Base-by-base conservation (phyloP, 2,888 invertebrate genomes). In the Hybos culiciformis region DNA sequence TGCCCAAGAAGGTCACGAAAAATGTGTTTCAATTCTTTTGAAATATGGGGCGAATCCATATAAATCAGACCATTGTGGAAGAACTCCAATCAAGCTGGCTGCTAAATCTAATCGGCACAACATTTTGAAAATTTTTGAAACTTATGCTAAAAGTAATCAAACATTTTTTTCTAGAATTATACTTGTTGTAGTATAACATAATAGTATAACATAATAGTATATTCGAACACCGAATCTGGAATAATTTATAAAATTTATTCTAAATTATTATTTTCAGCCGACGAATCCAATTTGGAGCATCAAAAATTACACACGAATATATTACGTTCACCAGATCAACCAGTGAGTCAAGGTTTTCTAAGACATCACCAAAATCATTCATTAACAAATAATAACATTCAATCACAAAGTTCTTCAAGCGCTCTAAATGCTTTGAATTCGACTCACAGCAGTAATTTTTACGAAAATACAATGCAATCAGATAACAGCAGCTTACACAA, bases 1-100 rank as follows among this genome's bases (percentile, higher is more conserved):
- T 0, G 88, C 94, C 1, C 94, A 94, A 64, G 94, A 94, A 63
- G 94, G 94, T 0, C 93, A 93, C 59, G 88, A 90, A 54, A 82
- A 84, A 48, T 93, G 93, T 56, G 94, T 94, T 1, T 71, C 85
- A 44, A 83, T 80, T 57, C 66, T 90, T 21, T 63, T 84, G 32
- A 83, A 84, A 54, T 85, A 86, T 52, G 87, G 87, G 14, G 88
- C 87, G 1, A 84, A 87, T 64, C 88, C 87, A 0, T 73, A 78
- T 55, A 87, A 87, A 56, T 85, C 85, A 0, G 87, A 87, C 57
- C 81, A 85, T 46, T 88, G 86, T 56, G 88, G 87, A 52, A 75
- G 88, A 17, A 88, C 87, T 33, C 87, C 88, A 0, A 75, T 86
- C 12, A 80, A 90, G 55, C 86, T 94, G 18, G 93, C 93, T 4